Conservation (phyloP, 2,113 vertebrate species). For the Engystomops pustulosus region DNA sequence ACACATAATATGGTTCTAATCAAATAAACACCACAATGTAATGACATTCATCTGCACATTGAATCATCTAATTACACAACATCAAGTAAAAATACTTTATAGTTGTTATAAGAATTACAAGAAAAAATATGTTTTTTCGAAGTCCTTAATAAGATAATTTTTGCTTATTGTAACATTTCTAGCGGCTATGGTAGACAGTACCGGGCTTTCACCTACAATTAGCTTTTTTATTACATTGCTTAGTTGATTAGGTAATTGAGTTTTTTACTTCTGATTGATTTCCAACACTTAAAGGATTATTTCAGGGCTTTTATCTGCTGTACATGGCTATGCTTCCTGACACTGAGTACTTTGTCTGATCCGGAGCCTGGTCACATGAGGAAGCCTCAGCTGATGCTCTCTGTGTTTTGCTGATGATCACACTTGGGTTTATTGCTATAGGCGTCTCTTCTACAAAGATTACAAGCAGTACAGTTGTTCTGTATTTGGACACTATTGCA, state of each 20-base stretch:
- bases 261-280: constrained; percentile 42
- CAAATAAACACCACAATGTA: background rate
- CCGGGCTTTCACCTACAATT: background rate
- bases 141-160: background rate
- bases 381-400: constrained; percentile 27
- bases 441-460: background rate
- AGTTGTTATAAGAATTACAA: background rate
- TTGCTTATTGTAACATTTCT: background rate
- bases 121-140: background rate
- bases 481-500: background rate
- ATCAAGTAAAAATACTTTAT: background rate
- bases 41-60: background rate
- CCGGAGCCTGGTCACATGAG: constrained; percentile 12
- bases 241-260: constrained; percentile 19
- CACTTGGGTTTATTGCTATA: too few relatives aligned
- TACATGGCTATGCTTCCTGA: constrained; percentile 17
- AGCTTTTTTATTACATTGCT: constrained; percentile 8
- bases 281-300: constrained; percentile 51
- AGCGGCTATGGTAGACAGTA: background rate
- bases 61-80: too few relatives aligned
- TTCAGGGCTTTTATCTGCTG: constrained; percentile 28
- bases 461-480: background rate
- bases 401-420: background rate
- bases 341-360: constrained; percentile 9
- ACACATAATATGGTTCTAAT: background rate